A percentile compares a stretch with the other conserved stretches of the same genome.
phyloP scores from a whole-genome alignment of 2,888 invertebrate genomes.

The Rutpela maculata region DNA sequence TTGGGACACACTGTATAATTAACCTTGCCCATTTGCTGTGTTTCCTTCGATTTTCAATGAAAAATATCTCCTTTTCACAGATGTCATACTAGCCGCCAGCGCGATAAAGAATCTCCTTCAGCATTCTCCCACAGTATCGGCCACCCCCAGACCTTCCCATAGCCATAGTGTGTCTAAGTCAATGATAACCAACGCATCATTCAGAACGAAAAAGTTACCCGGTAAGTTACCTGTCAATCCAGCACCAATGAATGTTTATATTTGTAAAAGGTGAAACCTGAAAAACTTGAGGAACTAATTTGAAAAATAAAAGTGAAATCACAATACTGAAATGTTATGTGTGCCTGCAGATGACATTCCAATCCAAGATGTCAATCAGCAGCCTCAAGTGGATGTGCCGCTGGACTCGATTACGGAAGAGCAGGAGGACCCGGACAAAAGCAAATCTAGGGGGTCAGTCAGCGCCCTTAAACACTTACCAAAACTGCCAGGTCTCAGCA shows the following conservation, averaged over 20 bases:
- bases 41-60: no score
- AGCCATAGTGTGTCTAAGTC: constrained; percentile 87
- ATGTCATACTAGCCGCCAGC: constrained; percentile 89
- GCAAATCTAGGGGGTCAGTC: constrained; percentile 74
- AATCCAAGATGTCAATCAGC: constrained; percentile 84
- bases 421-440: constrained; percentile 75
- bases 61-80: constrained; percentile 59
- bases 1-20: no score
- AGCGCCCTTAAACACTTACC: constrained; percentile 77
- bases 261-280: constrained; percentile 10
- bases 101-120: constrained; percentile 91
- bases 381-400: constrained; percentile 75
- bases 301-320: constrained; percentile 5
- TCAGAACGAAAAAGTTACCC: constrained; percentile 97
- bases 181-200: constrained; percentile 98
- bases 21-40: no score
- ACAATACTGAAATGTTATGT: constrained; percentile 37
- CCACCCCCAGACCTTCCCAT: constrained; percentile 67
- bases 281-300: neutral
- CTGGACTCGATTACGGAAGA: constrained; percentile 84
- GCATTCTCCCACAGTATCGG: constrained; percentile 67
- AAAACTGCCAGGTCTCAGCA: constrained; percentile 81
- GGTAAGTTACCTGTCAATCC: constrained; percentile 76
- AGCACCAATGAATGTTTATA: neutral
- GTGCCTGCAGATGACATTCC: constrained; percentile 88